Conservation (phyloP, 2,888 invertebrate species). For the Latrodectus elegans region DNA sequence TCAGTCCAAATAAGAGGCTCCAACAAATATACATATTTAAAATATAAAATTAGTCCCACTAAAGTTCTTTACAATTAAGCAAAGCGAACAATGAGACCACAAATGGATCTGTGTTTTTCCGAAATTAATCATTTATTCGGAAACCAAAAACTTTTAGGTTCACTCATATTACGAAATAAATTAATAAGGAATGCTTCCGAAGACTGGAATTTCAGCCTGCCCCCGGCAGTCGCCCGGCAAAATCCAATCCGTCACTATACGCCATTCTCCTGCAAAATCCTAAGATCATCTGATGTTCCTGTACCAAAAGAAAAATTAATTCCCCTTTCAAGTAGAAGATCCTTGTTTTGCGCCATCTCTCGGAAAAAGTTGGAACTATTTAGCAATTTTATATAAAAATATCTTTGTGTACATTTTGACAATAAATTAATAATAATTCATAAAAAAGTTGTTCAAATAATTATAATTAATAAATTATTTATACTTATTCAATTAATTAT, state of each 20-base stretch:
- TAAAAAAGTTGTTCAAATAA: too few species aligned
- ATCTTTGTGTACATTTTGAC: too few species aligned
- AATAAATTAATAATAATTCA: too few species aligned
- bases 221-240: slow-evolving; percentile 45
- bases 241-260: slow-evolving; percentile 2
- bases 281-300: slow-evolving; percentile 42
- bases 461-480: too few species aligned
- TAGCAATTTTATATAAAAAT: too few species aligned
- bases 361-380: too few species aligned
- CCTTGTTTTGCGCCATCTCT: too few species aligned
- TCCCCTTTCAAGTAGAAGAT: too few species aligned
- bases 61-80: slow-evolving; percentile 15
- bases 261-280: slow-evolving; percentile 26
- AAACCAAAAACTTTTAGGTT: slow-evolving; percentile 6
- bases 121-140: slow-evolving; percentile 29
- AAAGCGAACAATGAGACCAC: slow-evolving; percentile 24
- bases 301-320: neutral
- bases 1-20: slow-evolving; percentile 45
- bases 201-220: slow-evolving; percentile 9
- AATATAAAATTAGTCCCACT: slow-evolving; percentile 6
- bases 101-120: slow-evolving; percentile 31
- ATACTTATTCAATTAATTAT: too few species aligned
- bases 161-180: neutral
- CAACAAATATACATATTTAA: slow-evolving; percentile 39
- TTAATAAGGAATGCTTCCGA: neutral